Conservation (phyloP, 2,113 vertebrate species). For the Brachypodius melanocephalos region DNA sequence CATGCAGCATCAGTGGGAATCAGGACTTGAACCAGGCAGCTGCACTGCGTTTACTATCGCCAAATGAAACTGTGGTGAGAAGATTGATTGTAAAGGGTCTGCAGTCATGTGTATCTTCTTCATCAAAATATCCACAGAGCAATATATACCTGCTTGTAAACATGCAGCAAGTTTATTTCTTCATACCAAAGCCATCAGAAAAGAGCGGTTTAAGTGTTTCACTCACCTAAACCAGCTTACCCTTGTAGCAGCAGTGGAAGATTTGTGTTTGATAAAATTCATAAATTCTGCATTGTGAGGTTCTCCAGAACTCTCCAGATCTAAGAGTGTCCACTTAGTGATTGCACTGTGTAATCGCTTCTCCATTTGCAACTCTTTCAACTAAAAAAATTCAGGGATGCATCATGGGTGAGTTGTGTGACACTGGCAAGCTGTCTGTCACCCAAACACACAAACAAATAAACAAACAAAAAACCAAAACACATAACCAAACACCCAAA, state of each 20-base stretch:
- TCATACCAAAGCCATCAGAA: neutral
- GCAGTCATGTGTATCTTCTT: neutral
- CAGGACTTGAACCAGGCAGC: neutral
- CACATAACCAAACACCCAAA: neutral
- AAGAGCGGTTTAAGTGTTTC: neutral
- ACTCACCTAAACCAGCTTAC: neutral
- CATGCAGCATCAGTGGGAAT: neutral
- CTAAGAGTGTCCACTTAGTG: neutral
- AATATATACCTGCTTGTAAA: neutral
- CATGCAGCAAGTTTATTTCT: neutral
- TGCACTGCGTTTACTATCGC: neutral
- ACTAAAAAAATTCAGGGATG: neutral
- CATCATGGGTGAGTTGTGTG: rapidly evolving
- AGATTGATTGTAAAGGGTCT: neutral
- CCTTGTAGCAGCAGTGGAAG: neutral
- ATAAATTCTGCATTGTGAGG: neutral
- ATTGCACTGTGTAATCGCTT: neutral
- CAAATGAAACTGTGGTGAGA: neutral
- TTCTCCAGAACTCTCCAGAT: neutral
- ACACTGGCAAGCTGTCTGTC: neutral
- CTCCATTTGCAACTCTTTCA: neutral
- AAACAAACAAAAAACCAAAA: neutral
- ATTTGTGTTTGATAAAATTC: neutral
- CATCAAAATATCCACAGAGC: neutral
- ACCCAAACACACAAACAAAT: too few species aligned